Base-by-base conservation (phyloP, 1,140 invertebrate genomes). In the Asbolus verrucosus region DNA sequence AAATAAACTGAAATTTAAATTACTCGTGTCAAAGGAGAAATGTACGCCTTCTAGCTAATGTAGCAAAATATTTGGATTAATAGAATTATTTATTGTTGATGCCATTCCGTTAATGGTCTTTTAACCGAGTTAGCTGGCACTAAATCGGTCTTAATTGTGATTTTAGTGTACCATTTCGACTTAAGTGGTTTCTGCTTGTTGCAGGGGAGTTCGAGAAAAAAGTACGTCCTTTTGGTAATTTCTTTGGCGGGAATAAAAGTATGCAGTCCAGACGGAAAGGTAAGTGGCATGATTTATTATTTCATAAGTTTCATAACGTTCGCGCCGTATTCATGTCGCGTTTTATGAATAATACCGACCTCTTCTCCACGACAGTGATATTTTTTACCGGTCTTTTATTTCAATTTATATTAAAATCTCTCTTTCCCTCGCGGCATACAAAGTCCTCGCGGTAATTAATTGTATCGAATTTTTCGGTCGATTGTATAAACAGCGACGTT, bases 231-330 rank as follows among this genome's bases (percentile, higher is more conserved):
- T 3, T 43, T 65, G 39, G 62, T 65, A 27, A 65, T 65, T 30
- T 65, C 62, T 6, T 39, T 65, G 41, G 62, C 62, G 24, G 62
- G 62, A 24, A 65, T 65, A 65, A 65, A 65, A 65, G 62, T 65
- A 65, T 65, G 62, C 62, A 65, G 62, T 65, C 62, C 62, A 65
- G 62, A 65, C 36, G 62, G 62, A 43, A 65, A 65, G 62, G 62
- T 65, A 65, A 65, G 61, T 39, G 27, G 16, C 16, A 63, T 63
- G 61, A 63, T 63, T 63, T 63, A 63, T 63, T 63, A 63, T 63
- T 63, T 63, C 61, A 63, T 63, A 63, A 63, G 61, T 41, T 63
- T 63, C 13, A 41, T 63, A 41, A 27, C 61, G n/a, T n/a, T n/a
- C n/a, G n/a, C n/a, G 30, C 15, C 16, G 38, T 63, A 61, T 24